Evolutionary conservation across 2,888 invertebrate genomes (phyloP).

Genomic region (Acanthococcus lagerstroemiae): DNA sequence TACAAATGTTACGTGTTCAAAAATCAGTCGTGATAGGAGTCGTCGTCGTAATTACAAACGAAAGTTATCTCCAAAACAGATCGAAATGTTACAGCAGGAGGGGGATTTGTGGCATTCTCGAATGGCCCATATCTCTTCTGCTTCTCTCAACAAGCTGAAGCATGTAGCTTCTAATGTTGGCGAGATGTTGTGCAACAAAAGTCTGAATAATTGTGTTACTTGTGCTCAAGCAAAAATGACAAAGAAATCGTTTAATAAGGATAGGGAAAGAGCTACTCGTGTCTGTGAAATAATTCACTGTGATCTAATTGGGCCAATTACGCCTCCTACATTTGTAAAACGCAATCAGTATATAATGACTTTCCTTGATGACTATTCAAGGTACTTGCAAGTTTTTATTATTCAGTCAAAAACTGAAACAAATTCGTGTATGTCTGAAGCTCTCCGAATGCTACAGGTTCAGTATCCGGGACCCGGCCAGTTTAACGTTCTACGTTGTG

Average conservation of each 20-base stretch:
- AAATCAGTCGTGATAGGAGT: neutral
- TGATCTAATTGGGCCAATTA: slow-evolving; percentile 1
- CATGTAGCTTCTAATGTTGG: neutral
- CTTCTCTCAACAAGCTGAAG: neutral
- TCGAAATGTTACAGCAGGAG: neutral
- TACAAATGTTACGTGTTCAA: neutral
- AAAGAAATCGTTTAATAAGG: neutral
- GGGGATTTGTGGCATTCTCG: neutral
- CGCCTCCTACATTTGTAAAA: neutral
- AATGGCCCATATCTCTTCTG: neutral
- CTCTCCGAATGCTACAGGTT: neutral
- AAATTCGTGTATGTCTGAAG: neutral
- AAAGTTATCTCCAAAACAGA: neutral
- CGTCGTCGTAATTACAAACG: neutral
- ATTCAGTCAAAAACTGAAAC: neutral
- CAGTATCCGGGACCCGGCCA: neutral
- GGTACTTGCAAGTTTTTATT: neutral
- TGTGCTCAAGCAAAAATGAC: neutral
- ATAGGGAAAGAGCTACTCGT: neutral
- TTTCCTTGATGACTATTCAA: neutral
- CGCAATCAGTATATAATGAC: neutral
- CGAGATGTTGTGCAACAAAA: neutral
- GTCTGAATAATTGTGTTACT: neutral
- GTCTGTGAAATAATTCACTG: neutral
- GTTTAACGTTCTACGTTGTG: neutral